phyloP scores from a whole-genome alignment of 2,113 vertebrate genomes.

The Eurypyga helias region DNA sequence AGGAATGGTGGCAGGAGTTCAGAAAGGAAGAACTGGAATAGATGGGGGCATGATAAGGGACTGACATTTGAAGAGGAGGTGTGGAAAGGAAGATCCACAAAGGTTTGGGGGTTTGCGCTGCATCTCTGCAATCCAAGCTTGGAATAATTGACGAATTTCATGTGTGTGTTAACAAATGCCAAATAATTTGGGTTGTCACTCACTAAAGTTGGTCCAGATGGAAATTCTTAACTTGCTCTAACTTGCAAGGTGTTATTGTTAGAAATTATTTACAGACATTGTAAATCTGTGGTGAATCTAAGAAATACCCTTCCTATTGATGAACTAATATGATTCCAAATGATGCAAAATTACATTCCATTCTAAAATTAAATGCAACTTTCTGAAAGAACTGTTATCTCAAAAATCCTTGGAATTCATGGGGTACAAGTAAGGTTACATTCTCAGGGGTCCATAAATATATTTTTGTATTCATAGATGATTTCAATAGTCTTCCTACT shows the following conservation, averaged over 20 bases:
- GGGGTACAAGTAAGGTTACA: background rate
- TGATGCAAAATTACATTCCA: background rate
- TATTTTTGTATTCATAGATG: background rate
- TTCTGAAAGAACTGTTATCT: background rate
- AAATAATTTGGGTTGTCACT: background rate
- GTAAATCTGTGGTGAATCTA: background rate
- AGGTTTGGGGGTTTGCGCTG: background rate
- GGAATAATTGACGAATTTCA: background rate
- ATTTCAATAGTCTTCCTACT: background rate
- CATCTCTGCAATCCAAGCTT: background rate
- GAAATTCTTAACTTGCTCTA: background rate
- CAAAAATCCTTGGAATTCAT: background rate
- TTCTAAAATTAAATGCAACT: background rate
- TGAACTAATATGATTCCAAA: background rate
- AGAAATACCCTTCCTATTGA: background rate
- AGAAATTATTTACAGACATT: background rate
- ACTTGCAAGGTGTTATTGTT: background rate
- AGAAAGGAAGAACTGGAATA: background rate
- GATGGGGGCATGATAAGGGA: accelerated
- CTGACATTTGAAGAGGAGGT: background rate
- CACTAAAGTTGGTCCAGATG: background rate
- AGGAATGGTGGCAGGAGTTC: background rate
- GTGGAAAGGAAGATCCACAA: background rate
- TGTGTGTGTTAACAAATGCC: background rate
- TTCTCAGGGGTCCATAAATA: background rate